Conservation (phyloP, 2,888 invertebrate genomes). For the Nysson spinosus region DNA sequence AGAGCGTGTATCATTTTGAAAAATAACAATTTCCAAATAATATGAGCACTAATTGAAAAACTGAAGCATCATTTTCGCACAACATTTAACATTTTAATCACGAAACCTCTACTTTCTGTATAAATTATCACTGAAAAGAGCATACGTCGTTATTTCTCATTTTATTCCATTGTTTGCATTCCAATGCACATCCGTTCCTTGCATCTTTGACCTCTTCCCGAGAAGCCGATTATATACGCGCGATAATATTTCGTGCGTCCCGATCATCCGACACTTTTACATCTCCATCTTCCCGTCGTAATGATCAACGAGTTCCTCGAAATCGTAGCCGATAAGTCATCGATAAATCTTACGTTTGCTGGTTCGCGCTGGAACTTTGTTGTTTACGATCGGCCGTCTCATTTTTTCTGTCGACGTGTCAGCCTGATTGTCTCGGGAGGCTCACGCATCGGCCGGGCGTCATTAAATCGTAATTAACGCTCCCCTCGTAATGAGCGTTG, state of each 20-base stretch:
- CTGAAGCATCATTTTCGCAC: no score
- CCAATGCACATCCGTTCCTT: no score
- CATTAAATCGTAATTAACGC: conserved; percentile 49
- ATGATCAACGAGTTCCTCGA: conserved; percentile 55
- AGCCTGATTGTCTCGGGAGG: conserved; percentile 37
- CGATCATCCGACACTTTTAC: conserved; percentile 11
- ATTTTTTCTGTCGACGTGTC: not conserved
- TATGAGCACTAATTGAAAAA: no score
- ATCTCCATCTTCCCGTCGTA: conserved; percentile 22
- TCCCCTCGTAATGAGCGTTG: conserved; percentile 31
- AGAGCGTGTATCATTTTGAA: no score
- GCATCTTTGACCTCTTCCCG: no score
- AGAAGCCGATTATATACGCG: no score
- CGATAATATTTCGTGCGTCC: not conserved
- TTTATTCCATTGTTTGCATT: no score
- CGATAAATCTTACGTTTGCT: conserved; percentile 37
- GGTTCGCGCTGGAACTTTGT: conserved; percentile 26
- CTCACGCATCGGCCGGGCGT: conserved; percentile 18
- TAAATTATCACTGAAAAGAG: no score
- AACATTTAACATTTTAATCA: no score
- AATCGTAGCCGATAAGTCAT: conserved; percentile 51
- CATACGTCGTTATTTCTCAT: no score
- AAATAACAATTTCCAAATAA: no score
- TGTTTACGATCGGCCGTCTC: conserved; percentile 35
- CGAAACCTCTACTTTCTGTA: no score